phyloP scores from a whole-genome alignment of 2,797 vertebrate genomes.

The Hippopotamyrus pictus region DNA sequence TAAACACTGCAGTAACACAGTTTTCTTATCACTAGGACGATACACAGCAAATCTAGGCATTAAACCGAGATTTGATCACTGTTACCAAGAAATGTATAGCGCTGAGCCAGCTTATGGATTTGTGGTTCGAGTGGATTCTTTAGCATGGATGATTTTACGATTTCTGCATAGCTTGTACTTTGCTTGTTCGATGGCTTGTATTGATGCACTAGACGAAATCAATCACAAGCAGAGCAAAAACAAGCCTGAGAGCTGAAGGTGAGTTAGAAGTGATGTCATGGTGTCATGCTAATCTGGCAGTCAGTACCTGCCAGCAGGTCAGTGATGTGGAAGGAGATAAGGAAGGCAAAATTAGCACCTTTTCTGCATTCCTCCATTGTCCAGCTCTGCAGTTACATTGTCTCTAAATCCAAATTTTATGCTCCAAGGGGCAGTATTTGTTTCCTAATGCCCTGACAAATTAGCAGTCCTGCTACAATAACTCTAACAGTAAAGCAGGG shows the following conservation, averaged over 20 bases:
- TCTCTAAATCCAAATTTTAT: constrained; percentile 16
- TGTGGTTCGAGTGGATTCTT: neutral
- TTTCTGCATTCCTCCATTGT: neutral
- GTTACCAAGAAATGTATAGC: neutral
- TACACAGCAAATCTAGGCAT: neutral
- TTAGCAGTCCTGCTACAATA: neutral
- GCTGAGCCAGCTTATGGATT: neutral
- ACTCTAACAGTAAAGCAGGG: neutral
- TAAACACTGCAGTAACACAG: neutral
- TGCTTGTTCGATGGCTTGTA: neutral
- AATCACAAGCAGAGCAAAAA: neutral
- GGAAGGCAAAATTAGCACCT: neutral
- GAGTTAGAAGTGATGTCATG: neutral
- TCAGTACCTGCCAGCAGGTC: constrained; percentile 2
- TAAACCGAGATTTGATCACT: neutral
- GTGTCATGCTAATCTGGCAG: neutral
- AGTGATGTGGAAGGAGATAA: neutral
- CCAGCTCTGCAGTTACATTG: neutral
- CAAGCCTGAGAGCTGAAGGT: neutral
- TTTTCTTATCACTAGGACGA: neutral
- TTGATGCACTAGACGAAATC: neutral
- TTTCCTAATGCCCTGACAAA: neutral
- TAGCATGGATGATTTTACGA: neutral
- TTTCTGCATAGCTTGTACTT: neutral
- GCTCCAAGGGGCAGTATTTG: neutral